Percentiles rank a stretch among this genome's conserved stretches.
These are phyloP conservation scores for Heterohyrax brucei DNA, from an alignment of 2,797 vertebrate genomes.

Conservation along the genomic window DNA sequence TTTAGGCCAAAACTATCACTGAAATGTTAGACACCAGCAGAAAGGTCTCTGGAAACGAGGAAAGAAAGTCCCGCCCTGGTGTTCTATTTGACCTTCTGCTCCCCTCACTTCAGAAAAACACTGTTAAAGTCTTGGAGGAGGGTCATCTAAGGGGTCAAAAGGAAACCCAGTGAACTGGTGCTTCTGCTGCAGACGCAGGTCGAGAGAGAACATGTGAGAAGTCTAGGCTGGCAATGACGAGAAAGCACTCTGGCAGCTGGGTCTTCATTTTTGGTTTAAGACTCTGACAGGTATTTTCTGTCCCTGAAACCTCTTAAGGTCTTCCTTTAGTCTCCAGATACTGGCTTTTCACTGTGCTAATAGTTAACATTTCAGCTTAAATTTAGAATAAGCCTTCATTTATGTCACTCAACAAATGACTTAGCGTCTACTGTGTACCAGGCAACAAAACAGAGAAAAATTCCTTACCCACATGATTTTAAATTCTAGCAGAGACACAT, in stretches of 20 bases:
- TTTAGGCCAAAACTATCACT: background rate
- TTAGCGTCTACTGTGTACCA: background rate
- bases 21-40: background rate
- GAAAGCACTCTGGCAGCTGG: background rate
- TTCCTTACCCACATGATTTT: background rate
- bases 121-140: background rate
- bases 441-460: background rate
- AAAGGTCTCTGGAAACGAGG: background rate
- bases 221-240: background rate
- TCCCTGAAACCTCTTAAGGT: background rate
- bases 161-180: background rate
- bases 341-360: background rate
- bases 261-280: background rate
- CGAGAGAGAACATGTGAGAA: background rate
- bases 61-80: background rate
- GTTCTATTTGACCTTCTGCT: background rate
- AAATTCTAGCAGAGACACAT: background rate
- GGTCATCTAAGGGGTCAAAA: background rate
- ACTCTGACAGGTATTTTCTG: background rate
- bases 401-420: background rate
- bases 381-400: background rate
- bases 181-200: background rate
- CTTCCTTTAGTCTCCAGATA: conserved; percentile 9
- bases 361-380: background rate
- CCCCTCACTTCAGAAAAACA: background rate